Conservation (phyloP, 2,113 vertebrate species). For the Brienomyrus longianalis region DNA sequence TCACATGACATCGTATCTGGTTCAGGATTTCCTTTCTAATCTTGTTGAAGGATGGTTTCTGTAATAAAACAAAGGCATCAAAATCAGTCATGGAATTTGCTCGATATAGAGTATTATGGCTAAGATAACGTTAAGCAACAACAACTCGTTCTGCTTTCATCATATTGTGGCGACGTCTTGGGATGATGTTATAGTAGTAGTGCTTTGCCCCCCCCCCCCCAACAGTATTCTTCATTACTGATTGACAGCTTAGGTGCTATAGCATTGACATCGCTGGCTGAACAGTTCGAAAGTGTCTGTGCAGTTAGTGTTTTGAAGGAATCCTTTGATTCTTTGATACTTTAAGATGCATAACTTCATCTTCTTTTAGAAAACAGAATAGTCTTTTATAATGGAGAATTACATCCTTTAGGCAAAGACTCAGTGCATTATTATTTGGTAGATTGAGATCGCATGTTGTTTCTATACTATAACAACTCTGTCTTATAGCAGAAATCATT, state of each 20-base stretch:
- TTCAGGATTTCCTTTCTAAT: background rate
- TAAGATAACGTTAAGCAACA: background rate
- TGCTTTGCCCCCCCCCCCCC: background rate
- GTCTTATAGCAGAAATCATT: background rate
- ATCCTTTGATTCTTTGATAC: background rate
- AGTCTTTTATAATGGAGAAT: background rate
- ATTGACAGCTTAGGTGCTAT: background rate
- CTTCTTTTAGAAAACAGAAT: background rate
- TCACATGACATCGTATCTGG: background rate
- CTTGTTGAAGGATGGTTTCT: background rate
- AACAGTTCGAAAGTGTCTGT: background rate
- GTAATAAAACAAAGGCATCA: background rate
- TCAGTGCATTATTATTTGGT: background rate
- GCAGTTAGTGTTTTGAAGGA: background rate
- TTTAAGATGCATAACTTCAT: background rate
- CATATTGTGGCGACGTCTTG: background rate
- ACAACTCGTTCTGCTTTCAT: background rate
- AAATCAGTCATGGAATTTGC: background rate
- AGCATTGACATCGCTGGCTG: background rate
- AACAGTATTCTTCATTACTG: background rate
- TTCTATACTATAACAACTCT: background rate
- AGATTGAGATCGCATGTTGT: background rate
- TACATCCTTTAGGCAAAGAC: background rate
- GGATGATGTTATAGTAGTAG: background rate
- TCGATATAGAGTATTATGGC: background rate